Percentiles rank a stretch among this genome's conserved stretches.
Conservation (phyloP, 2,797 vertebrate species). For the Coreius guichenoti region DNA sequence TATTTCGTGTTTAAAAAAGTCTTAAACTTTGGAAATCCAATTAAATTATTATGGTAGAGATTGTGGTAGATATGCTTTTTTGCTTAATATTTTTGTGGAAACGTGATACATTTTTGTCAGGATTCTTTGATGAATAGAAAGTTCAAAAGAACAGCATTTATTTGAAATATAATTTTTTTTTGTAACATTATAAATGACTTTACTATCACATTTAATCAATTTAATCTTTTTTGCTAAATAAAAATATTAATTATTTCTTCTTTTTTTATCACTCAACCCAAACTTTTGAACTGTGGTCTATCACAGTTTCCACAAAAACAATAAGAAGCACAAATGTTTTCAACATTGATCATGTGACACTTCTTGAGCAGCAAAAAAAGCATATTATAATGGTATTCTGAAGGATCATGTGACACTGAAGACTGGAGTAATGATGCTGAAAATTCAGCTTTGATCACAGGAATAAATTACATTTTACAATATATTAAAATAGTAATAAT, state of each 20-base stretch:
- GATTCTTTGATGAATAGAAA: not conserved
- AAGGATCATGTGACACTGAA: not conserved
- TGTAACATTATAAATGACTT: not conserved
- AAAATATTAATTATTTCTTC: no score
- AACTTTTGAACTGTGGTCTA: no score
- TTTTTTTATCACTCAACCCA: no score
- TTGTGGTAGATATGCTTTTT: not conserved
- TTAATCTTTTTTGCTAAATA: no score
- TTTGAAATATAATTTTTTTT: no score
- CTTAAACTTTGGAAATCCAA: not conserved
- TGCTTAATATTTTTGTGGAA: no score
- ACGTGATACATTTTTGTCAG: not conserved
- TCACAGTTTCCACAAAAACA: not conserved
- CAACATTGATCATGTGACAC: not conserved
- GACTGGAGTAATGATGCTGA: not conserved
- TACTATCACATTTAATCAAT: not conserved
- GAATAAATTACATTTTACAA: no score
- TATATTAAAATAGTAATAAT: not conserved
- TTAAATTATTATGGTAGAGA: not conserved
- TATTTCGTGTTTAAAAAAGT: not conserved
- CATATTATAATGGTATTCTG: not conserved
- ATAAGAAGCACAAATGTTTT: no score
- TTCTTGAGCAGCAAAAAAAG: not conserved
- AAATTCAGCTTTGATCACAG: not conserved
- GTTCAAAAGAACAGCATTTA: not conserved